Evolutionary conservation across 2,888 invertebrate genomes (phyloP).

Genomic region (Antheraea assamensis): DNA sequence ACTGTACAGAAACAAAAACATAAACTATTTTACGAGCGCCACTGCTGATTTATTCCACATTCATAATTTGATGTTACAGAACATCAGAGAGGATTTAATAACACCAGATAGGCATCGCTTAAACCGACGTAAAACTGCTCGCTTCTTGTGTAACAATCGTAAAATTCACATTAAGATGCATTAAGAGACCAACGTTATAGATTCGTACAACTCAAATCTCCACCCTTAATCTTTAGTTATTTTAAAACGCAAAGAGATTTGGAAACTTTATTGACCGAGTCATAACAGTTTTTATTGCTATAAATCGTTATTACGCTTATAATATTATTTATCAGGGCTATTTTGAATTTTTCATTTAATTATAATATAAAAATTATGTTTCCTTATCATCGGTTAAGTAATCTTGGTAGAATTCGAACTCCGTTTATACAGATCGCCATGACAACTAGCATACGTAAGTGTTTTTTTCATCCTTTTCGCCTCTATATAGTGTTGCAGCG

Average conservation of each 20-base stretch:
- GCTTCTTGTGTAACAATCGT: slow-evolving; percentile 80
- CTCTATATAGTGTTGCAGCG: too few relatives aligned
- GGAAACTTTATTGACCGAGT: slow-evolving; percentile 74
- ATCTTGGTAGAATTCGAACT: too few relatives aligned
- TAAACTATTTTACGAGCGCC: slow-evolving; percentile 78
- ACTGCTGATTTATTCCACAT: slow-evolving; percentile 79
- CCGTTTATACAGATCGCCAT: too few relatives aligned
- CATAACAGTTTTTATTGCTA: slow-evolving; percentile 75
- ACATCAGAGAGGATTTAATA: slow-evolving; percentile 80
- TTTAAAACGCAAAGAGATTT: slow-evolving; percentile 72
- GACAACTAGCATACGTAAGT: too few relatives aligned
- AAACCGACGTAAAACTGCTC: slow-evolving; percentile 75
- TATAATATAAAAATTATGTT: slow-evolving; percentile 29
- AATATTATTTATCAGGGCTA: slow-evolving; percentile 65
- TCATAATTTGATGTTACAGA: slow-evolving; percentile 80
- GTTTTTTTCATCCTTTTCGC: too few relatives aligned
- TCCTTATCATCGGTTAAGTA: neutral
- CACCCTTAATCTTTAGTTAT: slow-evolving; percentile 77
- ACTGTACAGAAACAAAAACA: slow-evolving; percentile 72
- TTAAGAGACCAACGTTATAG: slow-evolving; percentile 68
- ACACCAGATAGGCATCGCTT: slow-evolving; percentile 77
- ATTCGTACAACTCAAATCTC: slow-evolving; percentile 64
- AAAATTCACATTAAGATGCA: slow-evolving; percentile 81
- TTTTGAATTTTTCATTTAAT: slow-evolving; percentile 62
- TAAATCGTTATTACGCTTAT: slow-evolving; percentile 75